Percentiles rank a stretch among this genome's conserved stretches.
phyloP scores from a whole-genome alignment of 1,140 invertebrate species.

The Temnothorax curvispinosus region DNA sequence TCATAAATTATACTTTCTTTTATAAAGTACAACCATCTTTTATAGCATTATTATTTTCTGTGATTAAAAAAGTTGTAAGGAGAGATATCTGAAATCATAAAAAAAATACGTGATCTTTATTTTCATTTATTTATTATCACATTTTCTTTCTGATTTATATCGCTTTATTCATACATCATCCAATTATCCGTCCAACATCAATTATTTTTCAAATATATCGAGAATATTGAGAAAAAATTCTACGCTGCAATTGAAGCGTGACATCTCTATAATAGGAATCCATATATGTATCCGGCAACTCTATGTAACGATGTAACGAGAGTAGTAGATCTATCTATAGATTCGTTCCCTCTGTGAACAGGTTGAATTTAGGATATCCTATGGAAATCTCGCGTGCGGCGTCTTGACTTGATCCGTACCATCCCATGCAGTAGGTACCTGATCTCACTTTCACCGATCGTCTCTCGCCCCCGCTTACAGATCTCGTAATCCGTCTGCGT shows the following conservation, averaged over 20 bases:
- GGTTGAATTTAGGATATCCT: not conserved
- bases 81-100: not conserved
- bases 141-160: not conserved
- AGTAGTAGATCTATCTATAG: not conserved
- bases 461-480: constrained; percentile 12
- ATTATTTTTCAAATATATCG: not conserved
- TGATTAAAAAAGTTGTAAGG: not conserved
- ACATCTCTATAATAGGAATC: not conserved
- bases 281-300: not conserved
- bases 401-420: not conserved
- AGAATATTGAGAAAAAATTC: not conserved
- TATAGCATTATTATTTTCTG: not conserved
- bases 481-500: constrained; percentile 27
- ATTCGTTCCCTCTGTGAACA: not conserved
- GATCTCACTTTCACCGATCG: constrained; percentile 54
- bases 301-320: not conserved
- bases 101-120: not conserved
- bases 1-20: not conserved
- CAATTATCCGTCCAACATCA: not conserved
- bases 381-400: not conserved
- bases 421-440: not conserved
- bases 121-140: not conserved
- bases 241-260: not conserved
- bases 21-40: not conserved
- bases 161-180: not conserved